These are phyloP conservation scores for Petroica traversi DNA, from an alignment of 2,113 vertebrate genomes.

Conservation along the genomic window DNA sequence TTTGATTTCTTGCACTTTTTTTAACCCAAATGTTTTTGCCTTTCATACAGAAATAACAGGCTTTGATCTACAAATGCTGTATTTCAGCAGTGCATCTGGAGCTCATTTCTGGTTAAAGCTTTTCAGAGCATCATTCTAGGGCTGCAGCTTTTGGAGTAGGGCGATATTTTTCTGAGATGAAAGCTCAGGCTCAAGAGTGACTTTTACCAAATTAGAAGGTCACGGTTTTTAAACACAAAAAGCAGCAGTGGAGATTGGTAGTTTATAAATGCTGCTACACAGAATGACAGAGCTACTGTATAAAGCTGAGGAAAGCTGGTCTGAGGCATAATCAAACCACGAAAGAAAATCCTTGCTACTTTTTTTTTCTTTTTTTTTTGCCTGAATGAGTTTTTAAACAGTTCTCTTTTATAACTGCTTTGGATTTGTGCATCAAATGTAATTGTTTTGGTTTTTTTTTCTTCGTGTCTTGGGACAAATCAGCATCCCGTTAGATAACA, in stretches of 20 bases:
- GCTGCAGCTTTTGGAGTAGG: slow-evolving; percentile 4
- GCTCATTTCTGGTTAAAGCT: slow-evolving; percentile 16
- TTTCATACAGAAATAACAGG: neutral
- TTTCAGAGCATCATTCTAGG: neutral
- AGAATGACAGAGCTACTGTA: neutral
- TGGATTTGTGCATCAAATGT: neutral
- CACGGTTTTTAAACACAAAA: slow-evolving; percentile 13
- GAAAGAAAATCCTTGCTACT: neutral
- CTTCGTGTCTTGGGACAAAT: neutral
- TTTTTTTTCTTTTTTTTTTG: neutral
- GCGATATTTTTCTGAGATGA: slow-evolving; percentile 11
- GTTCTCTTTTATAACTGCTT: neutral
- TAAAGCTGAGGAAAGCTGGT: neutral
- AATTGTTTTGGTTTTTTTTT: neutral
- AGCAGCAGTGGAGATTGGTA: neutral
- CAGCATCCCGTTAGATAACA: neutral
- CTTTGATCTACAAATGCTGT: slow-evolving; percentile 26
- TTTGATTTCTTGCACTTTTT: neutral
- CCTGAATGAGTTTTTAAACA: neutral
- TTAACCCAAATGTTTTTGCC: neutral
- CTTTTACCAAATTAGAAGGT: slow-evolving; percentile 13
- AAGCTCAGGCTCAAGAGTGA: slow-evolving; percentile 10
- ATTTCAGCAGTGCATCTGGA: slow-evolving; percentile 51
- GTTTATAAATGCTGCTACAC: neutral
- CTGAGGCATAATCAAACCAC: neutral